Percentiles rank a stretch among this genome's conserved stretches.
phyloP scores from a whole-genome alignment of 1,140 invertebrate species.

The Drosophila quadrilineata region DNA sequence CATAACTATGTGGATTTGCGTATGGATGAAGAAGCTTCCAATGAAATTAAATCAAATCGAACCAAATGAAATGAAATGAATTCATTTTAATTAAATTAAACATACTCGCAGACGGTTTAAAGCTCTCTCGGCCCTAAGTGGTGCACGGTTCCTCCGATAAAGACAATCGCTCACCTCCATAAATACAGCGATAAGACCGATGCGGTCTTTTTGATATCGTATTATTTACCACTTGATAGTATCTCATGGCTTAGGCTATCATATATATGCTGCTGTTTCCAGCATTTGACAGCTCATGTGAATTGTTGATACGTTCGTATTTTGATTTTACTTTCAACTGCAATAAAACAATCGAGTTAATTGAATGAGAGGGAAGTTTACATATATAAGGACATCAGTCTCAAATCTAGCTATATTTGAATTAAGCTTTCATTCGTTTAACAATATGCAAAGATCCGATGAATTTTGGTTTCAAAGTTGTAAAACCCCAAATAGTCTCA shows the following conservation, averaged over 20 bases:
- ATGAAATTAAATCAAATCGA: constrained; percentile 27
- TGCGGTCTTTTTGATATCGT: constrained; percentile 69
- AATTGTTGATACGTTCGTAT: constrained; percentile 1
- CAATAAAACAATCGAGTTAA: constrained; percentile 5
- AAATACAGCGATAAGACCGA: constrained; percentile 74
- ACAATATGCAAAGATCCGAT: too few relatives aligned
- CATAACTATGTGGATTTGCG: constrained; percentile 73
- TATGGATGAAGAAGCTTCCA: constrained; percentile 17
- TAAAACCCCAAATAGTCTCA: too few relatives aligned
- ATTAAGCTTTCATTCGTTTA: too few relatives aligned
- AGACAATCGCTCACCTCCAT: constrained; percentile 47
- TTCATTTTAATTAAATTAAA: constrained; percentile 76
- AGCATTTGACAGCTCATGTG: not conserved
- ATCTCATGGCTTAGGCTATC: too few relatives aligned
- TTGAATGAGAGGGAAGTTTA: too few relatives aligned
- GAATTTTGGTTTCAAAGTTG: too few relatives aligned
- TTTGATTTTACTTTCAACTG: not conserved
- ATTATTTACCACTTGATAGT: constrained; percentile 1
- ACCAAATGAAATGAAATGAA: constrained; percentile 56
- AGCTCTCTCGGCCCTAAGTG: constrained; percentile 59
- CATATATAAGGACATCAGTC: too few relatives aligned
- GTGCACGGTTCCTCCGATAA: constrained; percentile 51
- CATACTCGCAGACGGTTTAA: constrained; percentile 40
- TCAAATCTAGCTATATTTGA: too few relatives aligned
- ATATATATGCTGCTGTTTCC: not conserved